Base-by-base conservation (phyloP, 2,113 vertebrate genomes). In the Damaliscus lunatus region DNA sequence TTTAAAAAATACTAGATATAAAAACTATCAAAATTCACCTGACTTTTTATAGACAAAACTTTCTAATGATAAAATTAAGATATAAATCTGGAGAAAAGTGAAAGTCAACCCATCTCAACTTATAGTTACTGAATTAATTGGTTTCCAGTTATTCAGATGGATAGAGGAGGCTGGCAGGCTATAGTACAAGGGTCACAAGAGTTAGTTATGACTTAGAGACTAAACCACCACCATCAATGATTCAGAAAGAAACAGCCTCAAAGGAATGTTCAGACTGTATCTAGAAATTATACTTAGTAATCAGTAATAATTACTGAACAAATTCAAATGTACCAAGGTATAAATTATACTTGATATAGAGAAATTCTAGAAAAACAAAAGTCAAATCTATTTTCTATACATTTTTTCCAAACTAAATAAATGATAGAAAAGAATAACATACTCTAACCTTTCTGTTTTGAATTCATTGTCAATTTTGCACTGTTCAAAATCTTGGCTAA, bases 381-480 rank as follows among this genome's bases (percentile, higher is more conserved):
- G 19, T 50, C 40, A 93, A 95, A 46, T 57, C 80, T 92, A 84
- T 71, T 27, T 77, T 97, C 90, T 48, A 25, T 91, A 86, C 64
- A 96, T 96, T 74, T 97, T 86, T 95, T 85, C 92, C 92, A 89
- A 97, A 97, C 67, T 53, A 62, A 93, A 91, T 85, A 92, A 97
- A 98, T 92, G 25, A 89, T 3, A 97, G 98, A 97, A 94, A 94
- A 29, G 81, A 95, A 48, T 43, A 96, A 78, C 9, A 92, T 5
- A 96, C 84, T 98, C 98, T 67, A 97, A 99, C 98, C 99, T 99
- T 98, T 98, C 89, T 29, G 98, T 94, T 98, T 99, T 99, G 91
- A 99, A 98, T 86, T 99, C 97, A 67, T 80, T 98, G 59, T 99
- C 98, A 94, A 96, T 93, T 97, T 91, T 99, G 33, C 97, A 98